A percentile compares a stretch with the other conserved stretches of the same genome.
Evolutionary conservation across 2,797 vertebrate genomes (phyloP).

Genomic region (Neostethus bicornis): DNA sequence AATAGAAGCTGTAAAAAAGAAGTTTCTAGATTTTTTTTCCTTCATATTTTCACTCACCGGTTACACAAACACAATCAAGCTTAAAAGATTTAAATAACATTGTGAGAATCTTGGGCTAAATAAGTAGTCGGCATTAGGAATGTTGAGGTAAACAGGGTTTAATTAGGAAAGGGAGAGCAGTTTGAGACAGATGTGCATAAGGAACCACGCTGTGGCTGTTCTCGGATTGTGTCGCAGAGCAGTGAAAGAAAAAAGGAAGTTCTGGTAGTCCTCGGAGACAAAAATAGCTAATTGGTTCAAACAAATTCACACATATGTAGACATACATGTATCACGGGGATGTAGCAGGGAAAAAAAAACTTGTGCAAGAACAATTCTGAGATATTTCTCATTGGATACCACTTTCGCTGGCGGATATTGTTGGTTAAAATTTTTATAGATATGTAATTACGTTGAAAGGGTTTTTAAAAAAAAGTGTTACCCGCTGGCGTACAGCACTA

Average conservation of each 20-base stretch:
- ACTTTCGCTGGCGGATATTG: too few species aligned
- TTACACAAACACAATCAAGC: constrained; percentile 23
- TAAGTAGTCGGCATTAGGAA: constrained; percentile 68
- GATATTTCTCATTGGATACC: too few species aligned
- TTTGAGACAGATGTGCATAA: constrained; percentile 71
- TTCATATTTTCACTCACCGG: constrained; percentile 28
- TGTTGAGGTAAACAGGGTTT: constrained; percentile 71
- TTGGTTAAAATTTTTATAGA: too few species aligned
- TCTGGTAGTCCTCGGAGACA: constrained; percentile 17
- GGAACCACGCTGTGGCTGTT: constrained; percentile 54
- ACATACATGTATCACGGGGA: neutral
- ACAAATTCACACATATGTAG: neutral
- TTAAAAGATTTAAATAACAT: constrained; percentile 47
- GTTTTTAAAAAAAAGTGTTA: too few species aligned
- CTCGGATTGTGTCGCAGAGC: constrained; percentile 32
- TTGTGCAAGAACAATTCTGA: too few species aligned
- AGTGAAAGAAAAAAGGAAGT: constrained; percentile 6
- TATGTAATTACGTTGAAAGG: too few species aligned
- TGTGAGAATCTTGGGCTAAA: constrained; percentile 59
- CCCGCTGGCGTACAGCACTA: too few species aligned
- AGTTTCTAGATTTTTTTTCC: too few species aligned
- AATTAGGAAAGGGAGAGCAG: constrained; percentile 68
- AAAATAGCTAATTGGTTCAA: constrained; percentile 45
- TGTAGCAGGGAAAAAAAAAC: too few species aligned
- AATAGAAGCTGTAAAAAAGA: constrained; percentile 31